Evolutionary conservation across 92 coral and sea anemone genomes (phyloP).

Genomic region (Muricea muricata): DNA sequence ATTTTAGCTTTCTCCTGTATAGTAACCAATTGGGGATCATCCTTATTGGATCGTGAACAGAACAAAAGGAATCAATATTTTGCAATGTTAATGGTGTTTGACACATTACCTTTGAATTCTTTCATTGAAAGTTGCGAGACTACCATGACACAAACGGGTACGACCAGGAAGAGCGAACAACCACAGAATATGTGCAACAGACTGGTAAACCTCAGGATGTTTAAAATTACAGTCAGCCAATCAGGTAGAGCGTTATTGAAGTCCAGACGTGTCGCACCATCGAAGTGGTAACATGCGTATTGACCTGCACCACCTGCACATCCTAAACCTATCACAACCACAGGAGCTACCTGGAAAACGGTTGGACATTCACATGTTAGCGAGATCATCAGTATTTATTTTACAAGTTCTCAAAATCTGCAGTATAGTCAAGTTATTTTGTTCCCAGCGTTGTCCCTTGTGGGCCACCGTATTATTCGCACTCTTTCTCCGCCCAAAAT

Average conservation of each 20-base stretch:
- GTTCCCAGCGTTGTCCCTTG: no score
- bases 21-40: neutral
- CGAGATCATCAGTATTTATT: no score
- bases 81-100: no score
- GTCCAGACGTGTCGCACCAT: conserved; percentile 84
- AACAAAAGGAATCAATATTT: neutral
- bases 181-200: conserved; percentile 88
- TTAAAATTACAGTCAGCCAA: conserved; percentile 71
- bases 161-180: conserved; percentile 79
- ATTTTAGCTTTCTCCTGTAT: no score
- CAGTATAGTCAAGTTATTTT: no score
- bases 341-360: conserved; percentile 5
- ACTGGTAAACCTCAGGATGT: conserved; percentile 75
- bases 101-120: conserved; percentile 83
- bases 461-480: no score
- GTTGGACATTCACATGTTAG: neutral
- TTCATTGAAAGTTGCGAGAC: conserved; percentile 91
- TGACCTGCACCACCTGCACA: conserved; percentile 66
- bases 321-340: neutral
- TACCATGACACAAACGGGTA: conserved; percentile 77
- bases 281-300: conserved; percentile 86
- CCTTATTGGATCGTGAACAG: no score
- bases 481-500: no score
- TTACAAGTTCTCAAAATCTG: no score
- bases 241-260: conserved; percentile 39